Evolutionary conservation across 2,888 invertebrate species (phyloP), one percentile per base, ranked within the genome.

Genomic region (Ectemnius continuus): DNA sequence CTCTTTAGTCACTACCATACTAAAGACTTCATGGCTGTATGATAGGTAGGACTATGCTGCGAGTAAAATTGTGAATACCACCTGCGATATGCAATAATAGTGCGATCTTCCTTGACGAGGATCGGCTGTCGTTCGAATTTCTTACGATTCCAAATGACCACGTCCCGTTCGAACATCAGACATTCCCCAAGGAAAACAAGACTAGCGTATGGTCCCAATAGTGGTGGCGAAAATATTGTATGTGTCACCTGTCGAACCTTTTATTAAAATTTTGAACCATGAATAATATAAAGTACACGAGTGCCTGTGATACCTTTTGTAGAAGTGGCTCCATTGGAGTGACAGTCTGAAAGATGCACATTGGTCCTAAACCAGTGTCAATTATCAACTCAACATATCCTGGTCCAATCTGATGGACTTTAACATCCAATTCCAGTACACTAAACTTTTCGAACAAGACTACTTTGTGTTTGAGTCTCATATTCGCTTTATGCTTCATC

Each of bases 41-140:
- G 82, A 81, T 92, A 92, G 2, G 89, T 88, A 16, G 93, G 93
- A 85, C 96, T 97, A 74, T 95, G 93, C 52, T 94, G 92, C 0
- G 95, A 94, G 88, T 97, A 98, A 90, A 98, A 98, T 88, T 98
- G 97, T 0, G 93, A 92, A 88, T 94, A 98, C 98, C 97, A 98
- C 16, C 92, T 91, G 0, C 97, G 92, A 88, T 95, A 97, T 0
- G 93, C 92, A n/a, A 93, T 92, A 1, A 98, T 94, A 0, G 94
- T 91, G 5, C 93, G 93, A 88, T 98, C 98, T 68, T 96, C 94
- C 76, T 94, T 94, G 0, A 96, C 94, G 73, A 97, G 92, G 0
- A 95, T 86, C 0, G 97, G 97, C 0, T 94, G 93, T 47, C 92
- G 93, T 0, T 94, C 91, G 88, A 94, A 97, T 11, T 92, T 93